Evolutionary conservation across 2,797 vertebrate species (phyloP).

Genomic region (Sciurus carolinensis): DNA sequence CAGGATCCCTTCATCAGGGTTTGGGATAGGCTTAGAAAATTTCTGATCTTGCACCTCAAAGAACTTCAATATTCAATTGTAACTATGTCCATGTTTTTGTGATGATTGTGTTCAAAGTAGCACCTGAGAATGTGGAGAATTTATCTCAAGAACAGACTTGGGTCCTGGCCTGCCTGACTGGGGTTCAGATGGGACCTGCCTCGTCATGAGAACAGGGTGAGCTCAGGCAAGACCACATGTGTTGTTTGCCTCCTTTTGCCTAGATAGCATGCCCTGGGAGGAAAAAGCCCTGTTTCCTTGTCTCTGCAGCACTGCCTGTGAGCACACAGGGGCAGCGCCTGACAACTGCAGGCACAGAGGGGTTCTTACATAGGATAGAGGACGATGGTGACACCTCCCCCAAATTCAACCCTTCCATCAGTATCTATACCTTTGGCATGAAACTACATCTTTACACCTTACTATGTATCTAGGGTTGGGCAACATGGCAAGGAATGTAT

Average conservation of each 20-base stretch:
- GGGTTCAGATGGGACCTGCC: neutral
- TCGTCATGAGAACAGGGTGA: neutral
- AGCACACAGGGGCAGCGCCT: accelerated
- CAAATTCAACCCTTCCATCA: neutral
- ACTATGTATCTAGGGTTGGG: neutral
- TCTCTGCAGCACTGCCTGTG: neutral
- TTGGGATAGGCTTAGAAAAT: neutral
- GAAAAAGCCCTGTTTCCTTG: neutral
- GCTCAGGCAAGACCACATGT: accelerated
- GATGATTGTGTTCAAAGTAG: neutral
- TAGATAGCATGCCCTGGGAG: no score
- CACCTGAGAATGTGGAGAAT: neutral
- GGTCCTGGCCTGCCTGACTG: neutral
- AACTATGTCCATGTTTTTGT: neutral
- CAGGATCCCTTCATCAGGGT: neutral
- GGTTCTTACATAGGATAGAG: neutral
- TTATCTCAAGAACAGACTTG: neutral
- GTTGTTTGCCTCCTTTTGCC: neutral
- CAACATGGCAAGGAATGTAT: neutral
- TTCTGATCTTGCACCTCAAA: neutral
- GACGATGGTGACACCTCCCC: neutral
- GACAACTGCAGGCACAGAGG: neutral
- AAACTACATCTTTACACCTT: neutral
- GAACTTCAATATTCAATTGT: neutral
- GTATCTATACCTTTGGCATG: neutral